These are phyloP conservation scores for Phycodurus eques DNA, from an alignment of 2,113 vertebrate species.

Conservation along the genomic window DNA sequence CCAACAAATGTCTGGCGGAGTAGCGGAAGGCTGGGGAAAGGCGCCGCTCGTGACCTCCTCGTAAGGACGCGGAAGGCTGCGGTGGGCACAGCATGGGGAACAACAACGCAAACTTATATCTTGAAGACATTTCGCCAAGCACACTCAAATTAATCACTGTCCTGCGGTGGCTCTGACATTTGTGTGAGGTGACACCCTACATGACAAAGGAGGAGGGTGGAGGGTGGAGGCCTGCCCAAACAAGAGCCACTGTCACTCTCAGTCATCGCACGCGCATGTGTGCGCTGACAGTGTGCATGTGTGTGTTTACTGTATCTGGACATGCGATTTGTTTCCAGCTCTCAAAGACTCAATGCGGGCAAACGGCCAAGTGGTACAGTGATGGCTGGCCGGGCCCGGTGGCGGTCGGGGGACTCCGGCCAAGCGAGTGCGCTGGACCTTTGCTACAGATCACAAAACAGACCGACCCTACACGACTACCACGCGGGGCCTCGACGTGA, in stretches of 20 bases:
- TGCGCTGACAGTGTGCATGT: conserved; percentile 22
- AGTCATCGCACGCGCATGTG: conserved; percentile 43
- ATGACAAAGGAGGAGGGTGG: conserved; percentile 64
- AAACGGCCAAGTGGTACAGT: conserved; percentile 66
- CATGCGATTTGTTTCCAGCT: conserved; percentile 53
- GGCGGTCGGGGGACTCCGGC: conserved; percentile 61
- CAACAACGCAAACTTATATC: conserved; percentile 78
- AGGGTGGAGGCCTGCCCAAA: conserved; percentile 55
- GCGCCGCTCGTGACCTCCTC: conserved; percentile 56
- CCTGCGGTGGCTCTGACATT: conserved; percentile 73
- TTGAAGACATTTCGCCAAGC: conserved; percentile 73
- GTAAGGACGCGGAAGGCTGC: conserved; percentile 41
- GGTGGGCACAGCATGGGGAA: conserved; percentile 46
- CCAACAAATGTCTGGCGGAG: conserved; percentile 24
- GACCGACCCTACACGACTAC: conserved; percentile 68
- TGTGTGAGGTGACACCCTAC: conserved; percentile 73
- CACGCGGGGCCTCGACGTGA: conserved; percentile 62
- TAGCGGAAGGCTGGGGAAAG: conserved; percentile 9
- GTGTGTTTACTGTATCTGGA: conserved; percentile 45
- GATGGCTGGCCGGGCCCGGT: conserved; percentile 66
- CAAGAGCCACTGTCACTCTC: conserved; percentile 66
- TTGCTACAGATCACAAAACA: conserved; percentile 70
- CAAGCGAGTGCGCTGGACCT: conserved; percentile 71
- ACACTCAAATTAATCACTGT: conserved; percentile 76
- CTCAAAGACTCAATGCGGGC: conserved; percentile 66